phyloP scores from a whole-genome alignment of 2,797 vertebrate genomes.

The Lates japonicus region DNA sequence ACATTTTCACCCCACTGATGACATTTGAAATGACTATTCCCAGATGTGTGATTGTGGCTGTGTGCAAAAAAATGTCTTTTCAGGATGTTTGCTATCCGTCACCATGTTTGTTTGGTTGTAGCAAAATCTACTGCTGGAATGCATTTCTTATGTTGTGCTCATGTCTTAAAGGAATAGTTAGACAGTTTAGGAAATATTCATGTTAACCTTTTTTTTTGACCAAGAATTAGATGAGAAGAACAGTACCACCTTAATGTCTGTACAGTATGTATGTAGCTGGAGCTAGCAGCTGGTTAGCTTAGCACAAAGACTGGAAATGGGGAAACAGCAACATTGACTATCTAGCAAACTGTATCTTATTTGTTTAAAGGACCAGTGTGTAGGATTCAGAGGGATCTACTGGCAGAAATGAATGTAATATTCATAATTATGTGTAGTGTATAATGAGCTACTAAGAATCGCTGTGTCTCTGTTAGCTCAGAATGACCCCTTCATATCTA shows the following conservation, averaged over 20 bases:
- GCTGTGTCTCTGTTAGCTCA: no score
- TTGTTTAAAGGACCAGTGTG: neutral
- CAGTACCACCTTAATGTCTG: neutral
- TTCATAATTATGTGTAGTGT: no score
- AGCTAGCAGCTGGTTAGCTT: neutral
- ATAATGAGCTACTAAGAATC: no score
- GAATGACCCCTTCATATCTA: no score
- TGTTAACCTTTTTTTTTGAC: neutral
- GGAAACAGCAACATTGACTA: neutral
- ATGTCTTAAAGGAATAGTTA: constrained; percentile 4
- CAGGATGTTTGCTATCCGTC: neutral
- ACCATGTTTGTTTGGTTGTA: constrained; percentile 34
- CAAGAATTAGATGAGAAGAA: neutral
- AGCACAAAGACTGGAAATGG: neutral
- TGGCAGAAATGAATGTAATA: no score
- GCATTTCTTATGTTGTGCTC: neutral
- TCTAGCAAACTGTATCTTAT: neutral
- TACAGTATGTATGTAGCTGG: neutral
- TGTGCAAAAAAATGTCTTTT: constrained; percentile 21
- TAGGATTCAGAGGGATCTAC: neutral
- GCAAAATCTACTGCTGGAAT: neutral
- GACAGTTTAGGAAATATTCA: neutral
- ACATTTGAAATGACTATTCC: neutral
- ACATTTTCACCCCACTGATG: neutral
- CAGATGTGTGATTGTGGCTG: neutral